Percentiles rank a stretch among this genome's conserved stretches.
phyloP scores from a whole-genome alignment of 2,888 invertebrate genomes.

The Coenonympha glycerion region DNA sequence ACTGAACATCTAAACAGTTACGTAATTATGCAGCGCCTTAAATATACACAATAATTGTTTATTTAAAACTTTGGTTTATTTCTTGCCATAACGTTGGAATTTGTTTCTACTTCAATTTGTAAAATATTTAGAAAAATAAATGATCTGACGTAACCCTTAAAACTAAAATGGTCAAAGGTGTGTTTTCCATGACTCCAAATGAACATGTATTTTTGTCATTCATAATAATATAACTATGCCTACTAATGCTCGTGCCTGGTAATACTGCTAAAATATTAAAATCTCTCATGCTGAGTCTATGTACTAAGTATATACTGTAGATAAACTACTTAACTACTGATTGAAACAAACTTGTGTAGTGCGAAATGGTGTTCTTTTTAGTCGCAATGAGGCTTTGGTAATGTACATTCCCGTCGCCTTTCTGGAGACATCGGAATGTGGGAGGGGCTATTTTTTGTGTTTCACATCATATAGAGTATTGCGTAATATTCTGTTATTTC shows the following conservation, averaged over 20 bases:
- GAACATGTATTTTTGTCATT: conserved; percentile 16
- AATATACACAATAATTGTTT: not conserved
- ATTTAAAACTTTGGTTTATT: not conserved
- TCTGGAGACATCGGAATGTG: conserved; percentile 28
- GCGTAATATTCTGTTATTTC: conserved; percentile 24
- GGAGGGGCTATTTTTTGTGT: conserved; percentile 49
- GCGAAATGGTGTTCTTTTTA: conserved; percentile 22
- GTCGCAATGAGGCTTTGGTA: conserved; percentile 1
- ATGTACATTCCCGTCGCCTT: conserved; percentile 12
- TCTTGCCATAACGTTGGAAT: not conserved
- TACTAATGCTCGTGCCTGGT: conserved; percentile 24
- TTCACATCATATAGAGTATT: too few relatives aligned
- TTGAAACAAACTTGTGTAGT: conserved; percentile 24
- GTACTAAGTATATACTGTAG: conserved; percentile 22
- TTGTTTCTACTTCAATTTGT: not conserved
- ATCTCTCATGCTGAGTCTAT: conserved; percentile 24
- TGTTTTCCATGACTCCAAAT: conserved; percentile 7
- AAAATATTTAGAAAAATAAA: not conserved
- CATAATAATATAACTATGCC: conserved; percentile 16
- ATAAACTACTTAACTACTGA: conserved; percentile 26
- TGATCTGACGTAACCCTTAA: not conserved
- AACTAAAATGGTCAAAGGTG: conserved; percentile 1
- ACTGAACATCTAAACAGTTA: not conserved
- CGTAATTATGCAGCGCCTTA: not conserved
- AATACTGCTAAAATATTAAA: conserved; percentile 23